These are phyloP conservation scores for Actinia equina DNA, from an alignment of 64 coral and sea anemone species.

Conservation along the genomic window DNA sequence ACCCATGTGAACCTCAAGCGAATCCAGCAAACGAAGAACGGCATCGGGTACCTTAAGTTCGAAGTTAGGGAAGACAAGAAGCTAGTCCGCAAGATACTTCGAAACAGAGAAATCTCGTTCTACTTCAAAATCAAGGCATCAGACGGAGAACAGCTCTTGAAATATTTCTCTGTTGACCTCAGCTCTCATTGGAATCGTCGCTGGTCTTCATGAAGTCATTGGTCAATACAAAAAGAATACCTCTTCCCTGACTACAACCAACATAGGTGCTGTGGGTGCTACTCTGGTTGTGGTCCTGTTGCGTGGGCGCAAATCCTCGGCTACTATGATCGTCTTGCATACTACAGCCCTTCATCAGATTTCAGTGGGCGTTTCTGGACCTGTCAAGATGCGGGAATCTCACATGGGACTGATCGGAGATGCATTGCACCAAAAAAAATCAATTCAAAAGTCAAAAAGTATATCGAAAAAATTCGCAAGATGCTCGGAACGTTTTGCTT, in stretches of 20 bases:
- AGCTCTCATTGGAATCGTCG: background rate
- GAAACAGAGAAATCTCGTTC: constrained; percentile 56
- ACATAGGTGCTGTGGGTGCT: constrained; percentile 53
- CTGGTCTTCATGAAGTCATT: constrained; percentile 33
- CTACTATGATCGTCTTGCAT: constrained; percentile 57
- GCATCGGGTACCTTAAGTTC: constrained; percentile 34
- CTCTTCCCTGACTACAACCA: constrained; percentile 61
- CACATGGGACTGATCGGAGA: background rate
- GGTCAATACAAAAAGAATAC: background rate
- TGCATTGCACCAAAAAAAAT: constrained; percentile 5
- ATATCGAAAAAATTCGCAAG: constrained; percentile 25
- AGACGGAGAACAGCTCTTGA: constrained; percentile 18
- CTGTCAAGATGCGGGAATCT: background rate
- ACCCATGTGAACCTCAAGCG: background rate
- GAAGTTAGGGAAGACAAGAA: background rate
- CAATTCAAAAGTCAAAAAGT: background rate
- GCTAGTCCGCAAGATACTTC: constrained; percentile 8
- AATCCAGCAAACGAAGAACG: constrained; percentile 20
- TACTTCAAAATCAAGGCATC: background rate
- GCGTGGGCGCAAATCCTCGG: constrained; percentile 72
- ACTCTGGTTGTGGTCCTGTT: constrained; percentile 54
- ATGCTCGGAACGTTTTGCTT: constrained; percentile 43
- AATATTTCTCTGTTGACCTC: constrained; percentile 45
- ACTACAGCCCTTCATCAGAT: constrained; percentile 1
- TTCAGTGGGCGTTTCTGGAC: constrained; percentile 17